Evolutionary conservation across 2,113 vertebrate species (phyloP).

Genomic region (Cottus gobio): DNA sequence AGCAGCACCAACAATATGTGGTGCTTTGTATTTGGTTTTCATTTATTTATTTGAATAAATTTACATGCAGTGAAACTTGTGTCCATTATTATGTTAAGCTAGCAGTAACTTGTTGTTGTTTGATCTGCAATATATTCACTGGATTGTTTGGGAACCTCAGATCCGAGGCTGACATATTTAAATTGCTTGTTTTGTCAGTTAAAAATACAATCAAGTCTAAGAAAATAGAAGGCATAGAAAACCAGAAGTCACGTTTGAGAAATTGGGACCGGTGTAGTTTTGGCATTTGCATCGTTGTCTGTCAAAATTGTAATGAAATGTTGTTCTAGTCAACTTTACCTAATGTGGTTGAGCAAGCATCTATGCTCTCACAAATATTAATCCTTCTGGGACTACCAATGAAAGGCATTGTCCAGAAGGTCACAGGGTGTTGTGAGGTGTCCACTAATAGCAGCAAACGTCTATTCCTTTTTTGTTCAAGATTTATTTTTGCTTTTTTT

Average conservation of each 20-base stretch:
- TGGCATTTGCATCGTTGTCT: neutral
- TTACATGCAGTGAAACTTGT: neutral
- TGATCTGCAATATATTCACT: too few relatives aligned
- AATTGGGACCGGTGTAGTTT: neutral
- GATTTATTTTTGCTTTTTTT: conserved; percentile 66
- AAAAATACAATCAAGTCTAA: neutral
- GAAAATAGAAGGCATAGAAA: neutral
- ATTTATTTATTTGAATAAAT: neutral
- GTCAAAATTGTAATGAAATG: neutral
- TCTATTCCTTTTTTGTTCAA: neutral
- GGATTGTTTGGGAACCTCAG: too few relatives aligned
- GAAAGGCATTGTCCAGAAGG: neutral
- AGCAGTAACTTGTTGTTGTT: neutral
- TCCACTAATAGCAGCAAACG: neutral
- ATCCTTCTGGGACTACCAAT: neutral
- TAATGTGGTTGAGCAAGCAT: neutral
- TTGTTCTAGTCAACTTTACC: neutral
- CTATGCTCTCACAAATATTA: neutral
- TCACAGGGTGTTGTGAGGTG: neutral
- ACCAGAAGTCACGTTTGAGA: neutral
- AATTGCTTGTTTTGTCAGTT: too few relatives aligned
- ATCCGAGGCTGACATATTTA: too few relatives aligned
- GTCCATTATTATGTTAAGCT: neutral
- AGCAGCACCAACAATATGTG: neutral
- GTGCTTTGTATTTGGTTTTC: neutral